phyloP scores from a whole-genome alignment of 2,797 vertebrate genomes.

The Pangasius djambal region DNA sequence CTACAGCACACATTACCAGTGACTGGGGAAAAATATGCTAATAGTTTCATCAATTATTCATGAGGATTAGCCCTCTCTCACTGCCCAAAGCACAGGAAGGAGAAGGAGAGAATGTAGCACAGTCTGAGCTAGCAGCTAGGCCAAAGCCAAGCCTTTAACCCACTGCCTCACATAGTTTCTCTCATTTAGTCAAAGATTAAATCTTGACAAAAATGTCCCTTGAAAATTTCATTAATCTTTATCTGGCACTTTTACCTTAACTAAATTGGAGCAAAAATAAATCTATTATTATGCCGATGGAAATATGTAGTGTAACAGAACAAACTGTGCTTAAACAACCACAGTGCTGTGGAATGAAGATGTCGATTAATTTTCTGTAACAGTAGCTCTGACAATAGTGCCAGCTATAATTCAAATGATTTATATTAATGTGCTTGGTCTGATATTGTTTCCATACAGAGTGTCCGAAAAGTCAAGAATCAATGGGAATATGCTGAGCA shows the following conservation, averaged over 20 bases:
- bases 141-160: not conserved
- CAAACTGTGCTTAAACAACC: not conserved
- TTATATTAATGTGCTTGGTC: not conserved
- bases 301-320: not conserved
- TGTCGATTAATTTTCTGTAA: not conserved
- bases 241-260: not conserved
- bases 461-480: not conserved
- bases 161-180: not conserved
- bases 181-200: not conserved
- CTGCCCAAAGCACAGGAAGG: constrained; percentile 5
- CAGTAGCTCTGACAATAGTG: not conserved
- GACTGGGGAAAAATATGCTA: constrained; percentile 34
- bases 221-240: not conserved
- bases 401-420: not conserved
- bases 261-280: not conserved
- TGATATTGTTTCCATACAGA: not conserved
- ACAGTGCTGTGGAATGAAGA: not conserved
- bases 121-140: constrained; percentile 19
- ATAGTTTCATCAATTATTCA: constrained; percentile 52
- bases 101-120: constrained; percentile 24
- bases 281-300: not conserved
- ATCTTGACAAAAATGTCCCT: not conserved
- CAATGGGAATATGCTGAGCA: not conserved
- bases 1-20: constrained; percentile 8
- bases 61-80: constrained; percentile 24